These are phyloP conservation scores for Salmo trutta DNA, from an alignment of 2,797 vertebrate genomes.

Conservation along the genomic window DNA sequence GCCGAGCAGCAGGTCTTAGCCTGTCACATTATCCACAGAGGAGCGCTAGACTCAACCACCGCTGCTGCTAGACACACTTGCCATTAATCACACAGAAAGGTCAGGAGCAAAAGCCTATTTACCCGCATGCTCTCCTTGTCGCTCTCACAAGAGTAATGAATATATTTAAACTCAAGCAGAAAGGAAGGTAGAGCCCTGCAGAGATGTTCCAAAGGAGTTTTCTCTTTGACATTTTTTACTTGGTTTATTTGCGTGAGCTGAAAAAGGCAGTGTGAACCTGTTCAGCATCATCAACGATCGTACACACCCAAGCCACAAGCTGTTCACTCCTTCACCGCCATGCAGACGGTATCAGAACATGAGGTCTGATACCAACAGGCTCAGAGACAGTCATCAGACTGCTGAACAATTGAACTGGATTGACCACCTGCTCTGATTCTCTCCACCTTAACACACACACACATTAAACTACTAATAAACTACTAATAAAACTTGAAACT, in stretches of 20 bases:
- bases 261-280: not conserved
- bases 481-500: too few species aligned
- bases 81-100: constrained; percentile 82
- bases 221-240: not conserved
- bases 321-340: too few species aligned
- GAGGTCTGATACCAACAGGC: too few species aligned
- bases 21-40: constrained; percentile 22
- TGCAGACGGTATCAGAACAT: too few species aligned
- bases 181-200: constrained; percentile 32
- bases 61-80: constrained; percentile 39
- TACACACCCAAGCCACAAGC: too few species aligned
- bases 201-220: constrained; percentile 39
- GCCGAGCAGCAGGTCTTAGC: not conserved
- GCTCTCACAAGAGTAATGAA: constrained; percentile 76
- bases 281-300: not conserved
- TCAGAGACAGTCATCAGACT: too few species aligned
- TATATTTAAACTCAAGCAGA: constrained; percentile 60
- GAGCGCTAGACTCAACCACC: constrained; percentile 55
- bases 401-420: too few species aligned
- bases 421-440: too few species aligned
- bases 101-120: constrained; percentile 81
- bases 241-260: not conserved
- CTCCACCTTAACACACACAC: too few species aligned
- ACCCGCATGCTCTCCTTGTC: constrained; percentile 68
- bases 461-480: too few species aligned